These are phyloP conservation scores for Siphlonurus alternatus DNA, from an alignment of 2,888 invertebrate genomes.

Conservation along the genomic window DNA sequence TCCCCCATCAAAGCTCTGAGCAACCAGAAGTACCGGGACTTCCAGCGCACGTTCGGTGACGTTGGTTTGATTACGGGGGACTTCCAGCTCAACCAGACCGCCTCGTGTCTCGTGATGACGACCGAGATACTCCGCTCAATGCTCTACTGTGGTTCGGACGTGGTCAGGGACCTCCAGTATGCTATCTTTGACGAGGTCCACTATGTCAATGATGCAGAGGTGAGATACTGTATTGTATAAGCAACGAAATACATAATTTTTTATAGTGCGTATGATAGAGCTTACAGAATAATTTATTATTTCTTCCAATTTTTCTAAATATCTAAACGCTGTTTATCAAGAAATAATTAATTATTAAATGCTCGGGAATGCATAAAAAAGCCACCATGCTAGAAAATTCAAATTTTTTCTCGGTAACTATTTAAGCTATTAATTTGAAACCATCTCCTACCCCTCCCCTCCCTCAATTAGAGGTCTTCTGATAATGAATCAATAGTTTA, in stretches of 20 bases:
- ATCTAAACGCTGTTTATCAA: no score
- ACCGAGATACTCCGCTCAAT: constrained; percentile 96
- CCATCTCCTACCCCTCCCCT: no score
- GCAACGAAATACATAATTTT: constrained; percentile 1
- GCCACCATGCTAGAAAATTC: no score
- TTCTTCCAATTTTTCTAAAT: no score
- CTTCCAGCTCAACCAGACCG: constrained; percentile 84
- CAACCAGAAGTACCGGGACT: constrained; percentile 97
- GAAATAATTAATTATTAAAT: no score
- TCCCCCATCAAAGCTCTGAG: constrained; percentile 98
- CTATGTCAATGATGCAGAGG: constrained; percentile 93
- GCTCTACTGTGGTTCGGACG: constrained; percentile 86
- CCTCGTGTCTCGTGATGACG: constrained; percentile 95
- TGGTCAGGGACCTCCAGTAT: constrained; percentile 90
- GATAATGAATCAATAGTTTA: no score
- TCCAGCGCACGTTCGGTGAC: constrained; percentile 72
- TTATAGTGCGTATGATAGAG: not conserved
- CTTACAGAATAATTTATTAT: constrained; percentile 6
- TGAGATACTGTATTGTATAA: constrained; percentile 22
- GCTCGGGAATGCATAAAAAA: no score
- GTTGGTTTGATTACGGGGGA: constrained; percentile 92
- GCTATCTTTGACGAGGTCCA: constrained; percentile 99
- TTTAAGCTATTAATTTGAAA: no score
- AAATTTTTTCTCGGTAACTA: no score
- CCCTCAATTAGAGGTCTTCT: no score